Evolutionary conservation across 2,888 invertebrate genomes (phyloP), one percentile per base, ranked within the genome.

Genomic region (Habroteleia sp.): DNA sequence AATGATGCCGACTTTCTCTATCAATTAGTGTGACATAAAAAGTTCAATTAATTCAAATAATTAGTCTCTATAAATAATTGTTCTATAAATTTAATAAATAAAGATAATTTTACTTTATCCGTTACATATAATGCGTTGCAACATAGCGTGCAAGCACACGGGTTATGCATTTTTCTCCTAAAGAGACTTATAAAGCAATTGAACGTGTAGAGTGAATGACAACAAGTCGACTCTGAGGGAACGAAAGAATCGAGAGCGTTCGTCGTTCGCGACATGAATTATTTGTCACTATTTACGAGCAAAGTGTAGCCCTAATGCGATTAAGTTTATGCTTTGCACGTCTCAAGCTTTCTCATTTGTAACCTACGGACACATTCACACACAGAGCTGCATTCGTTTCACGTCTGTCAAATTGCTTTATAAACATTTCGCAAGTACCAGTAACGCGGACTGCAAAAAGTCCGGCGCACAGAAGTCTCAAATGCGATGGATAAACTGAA

Each of bases 251-350:
- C 42, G 58, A 8, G 37, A 37, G 27, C 23, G 33, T 14, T 35
- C 8, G 31, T 23, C 37, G 37, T 14, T 23, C 39, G 10, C 39
- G 54, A 52, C 54, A 8, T 65, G 52, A 65, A 72, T 65, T 72
- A 72, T 72, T 65, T 58, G 58, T 41, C 29, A 39, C 41, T 58
- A 65, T 73, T 65, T 73, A 73, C 58, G 60, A 60, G 65, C 44
- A 7, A 35, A 65, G 41, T 42, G 58, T 54, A 42, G 20, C 17
- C 52, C 63, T 69, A 74, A 69, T 69, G 69, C 69, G 74, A 74
- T 74, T 74, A 69, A 68, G 23, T 69, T 74, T 69, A 69, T 74
- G 68, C 69, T 37, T 50, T 11, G 50, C 74, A 69, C 74, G 74
- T 74, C 48, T 20, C 35, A 31, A 31, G 33, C 20, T 44, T 50